Conservation (phyloP, 2,797 vertebrate genomes). For the Neostethus bicornis region DNA sequence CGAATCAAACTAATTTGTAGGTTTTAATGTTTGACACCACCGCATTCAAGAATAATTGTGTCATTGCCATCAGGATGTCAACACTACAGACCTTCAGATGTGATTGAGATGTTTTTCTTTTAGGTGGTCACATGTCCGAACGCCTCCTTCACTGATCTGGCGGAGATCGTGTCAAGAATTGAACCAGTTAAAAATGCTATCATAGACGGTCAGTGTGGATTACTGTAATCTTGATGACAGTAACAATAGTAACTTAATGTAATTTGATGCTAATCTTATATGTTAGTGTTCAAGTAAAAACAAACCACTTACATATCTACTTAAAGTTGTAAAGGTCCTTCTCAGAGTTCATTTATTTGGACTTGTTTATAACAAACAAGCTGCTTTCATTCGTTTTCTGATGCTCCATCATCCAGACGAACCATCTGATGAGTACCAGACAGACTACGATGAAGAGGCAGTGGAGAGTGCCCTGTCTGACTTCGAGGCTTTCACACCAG, state of each 20-base stretch:
- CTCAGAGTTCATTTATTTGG: neutral
- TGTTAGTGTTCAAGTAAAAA: too few species aligned
- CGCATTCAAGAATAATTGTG: too few species aligned
- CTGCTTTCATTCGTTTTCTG: neutral
- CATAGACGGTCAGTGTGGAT: slow-evolving; percentile 82
- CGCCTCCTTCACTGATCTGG: slow-evolving; percentile 93
- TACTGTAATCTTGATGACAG: too few species aligned
- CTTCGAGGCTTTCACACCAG: slow-evolving; percentile 66
- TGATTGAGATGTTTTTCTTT: slow-evolving; percentile 28
- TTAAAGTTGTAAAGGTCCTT: neutral
- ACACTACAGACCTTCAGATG: neutral
- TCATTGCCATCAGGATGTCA: too few species aligned
- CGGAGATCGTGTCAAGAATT: slow-evolving; percentile 93
- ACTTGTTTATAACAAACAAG: neutral
- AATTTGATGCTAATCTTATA: too few species aligned
- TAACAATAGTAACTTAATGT: too few species aligned
- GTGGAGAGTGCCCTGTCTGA: slow-evolving; percentile 78
- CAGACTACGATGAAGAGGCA: slow-evolving; percentile 89
- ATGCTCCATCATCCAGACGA: slow-evolving; percentile 78
- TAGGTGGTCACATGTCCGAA: slow-evolving; percentile 90
- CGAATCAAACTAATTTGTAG: too few species aligned
- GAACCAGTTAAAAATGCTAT: slow-evolving; percentile 84
- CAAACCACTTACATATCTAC: too few species aligned
- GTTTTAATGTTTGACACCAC: too few species aligned
- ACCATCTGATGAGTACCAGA: slow-evolving; percentile 88